Conservation (phyloP, 2,113 vertebrate species). For the Procapra przewalskii region DNA sequence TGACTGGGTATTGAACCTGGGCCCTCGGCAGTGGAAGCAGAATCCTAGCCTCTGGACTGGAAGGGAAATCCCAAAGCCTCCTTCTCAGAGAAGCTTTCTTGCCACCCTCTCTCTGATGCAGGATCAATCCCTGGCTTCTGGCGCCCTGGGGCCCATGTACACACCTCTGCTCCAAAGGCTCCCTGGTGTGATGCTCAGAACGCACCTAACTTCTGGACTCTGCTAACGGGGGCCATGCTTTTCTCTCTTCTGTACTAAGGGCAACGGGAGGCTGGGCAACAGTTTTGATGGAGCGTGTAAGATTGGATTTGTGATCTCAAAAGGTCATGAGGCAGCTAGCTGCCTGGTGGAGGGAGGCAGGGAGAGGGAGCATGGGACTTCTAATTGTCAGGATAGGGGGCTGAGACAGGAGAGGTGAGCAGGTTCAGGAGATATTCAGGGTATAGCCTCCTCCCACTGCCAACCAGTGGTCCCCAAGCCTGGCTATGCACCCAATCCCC, state of each 20-base stretch:
- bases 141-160: rapidly evolving
- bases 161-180: not conserved
- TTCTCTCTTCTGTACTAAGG: not conserved
- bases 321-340: not conserved
- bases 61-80: not conserved
- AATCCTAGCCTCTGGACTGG: not conserved
- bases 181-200: not conserved
- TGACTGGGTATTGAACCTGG: not conserved
- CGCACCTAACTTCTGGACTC: not conserved
- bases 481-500: not conserved
- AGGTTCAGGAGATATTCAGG: not conserved
- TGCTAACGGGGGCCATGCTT: not conserved
- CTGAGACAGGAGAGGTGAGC: rapidly evolving
- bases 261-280: not conserved
- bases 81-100: not conserved
- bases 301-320: not conserved
- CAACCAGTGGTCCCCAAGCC: not conserved
- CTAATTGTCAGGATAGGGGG: not conserved
- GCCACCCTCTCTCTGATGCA: not conserved
- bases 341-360: not conserved
- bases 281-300: not conserved
- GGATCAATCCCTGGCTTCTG: not conserved
- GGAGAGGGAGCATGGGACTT: not conserved
- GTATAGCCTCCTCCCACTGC: rapidly evolving
- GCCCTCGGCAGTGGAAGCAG: not conserved